A percentile compares a stretch with the other conserved stretches of the same genome.
Conservation (phyloP, 2,888 invertebrate genomes). For the Eustalomyia histrio region DNA sequence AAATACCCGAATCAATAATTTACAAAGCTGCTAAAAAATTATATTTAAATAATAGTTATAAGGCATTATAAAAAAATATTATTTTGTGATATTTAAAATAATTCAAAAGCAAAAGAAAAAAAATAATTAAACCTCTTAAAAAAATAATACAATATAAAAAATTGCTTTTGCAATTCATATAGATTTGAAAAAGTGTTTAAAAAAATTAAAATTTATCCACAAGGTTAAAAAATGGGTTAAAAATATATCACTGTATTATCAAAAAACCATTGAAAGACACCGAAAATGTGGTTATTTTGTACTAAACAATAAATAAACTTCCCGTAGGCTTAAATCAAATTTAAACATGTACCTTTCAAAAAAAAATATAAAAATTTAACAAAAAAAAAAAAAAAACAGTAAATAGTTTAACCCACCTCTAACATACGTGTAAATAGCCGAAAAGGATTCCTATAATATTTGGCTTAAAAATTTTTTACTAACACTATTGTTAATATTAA, state of each 20-base stretch:
- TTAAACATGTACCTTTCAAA: conserved; percentile 28
- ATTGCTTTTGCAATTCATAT: no score
- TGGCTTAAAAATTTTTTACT: conserved; percentile 24
- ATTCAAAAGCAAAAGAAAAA: no score
- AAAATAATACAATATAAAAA: no score
- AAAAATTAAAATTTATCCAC: no score
- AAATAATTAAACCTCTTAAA: no score
- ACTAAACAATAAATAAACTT: conserved; percentile 1
- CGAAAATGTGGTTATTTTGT: not conserved
- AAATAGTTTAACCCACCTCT: not conserved
- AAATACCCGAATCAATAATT: no score
- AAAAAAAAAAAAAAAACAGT: no score
- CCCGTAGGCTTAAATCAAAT: conserved; percentile 8
- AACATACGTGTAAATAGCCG: conserved; percentile 3
- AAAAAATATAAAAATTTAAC: conserved; percentile 11
- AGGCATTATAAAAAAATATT: no score
- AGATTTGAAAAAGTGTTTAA: no score
- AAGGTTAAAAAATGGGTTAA: not conserved
- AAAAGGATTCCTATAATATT: conserved; percentile 25
- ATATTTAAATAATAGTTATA: no score
- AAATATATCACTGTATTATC: not conserved
- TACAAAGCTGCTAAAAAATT: no score
- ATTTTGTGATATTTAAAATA: no score
- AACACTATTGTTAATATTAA: not conserved
- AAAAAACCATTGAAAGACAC: not conserved